These are phyloP conservation scores for Dysmachus trigonus DNA, from an alignment of 2,888 invertebrate species.

Conservation along the genomic window DNA sequence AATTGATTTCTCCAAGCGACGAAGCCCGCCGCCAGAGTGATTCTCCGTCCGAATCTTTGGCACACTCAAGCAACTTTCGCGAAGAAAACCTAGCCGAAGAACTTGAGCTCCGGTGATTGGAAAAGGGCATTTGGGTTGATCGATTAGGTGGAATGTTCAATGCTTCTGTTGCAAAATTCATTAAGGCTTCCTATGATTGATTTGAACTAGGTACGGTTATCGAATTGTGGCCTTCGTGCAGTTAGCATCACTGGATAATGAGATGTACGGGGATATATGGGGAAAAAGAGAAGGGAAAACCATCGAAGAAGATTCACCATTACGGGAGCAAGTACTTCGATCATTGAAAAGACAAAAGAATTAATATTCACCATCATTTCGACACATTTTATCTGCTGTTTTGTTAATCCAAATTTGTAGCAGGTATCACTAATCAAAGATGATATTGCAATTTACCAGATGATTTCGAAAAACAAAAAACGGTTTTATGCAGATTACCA, in stretches of 20 bases:
- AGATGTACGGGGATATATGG: background rate
- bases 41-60: background rate
- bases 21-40: background rate
- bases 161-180: background rate
- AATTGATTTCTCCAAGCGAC: background rate
- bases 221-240: background rate
- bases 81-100: background rate
- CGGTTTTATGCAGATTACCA: background rate
- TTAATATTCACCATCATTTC: background rate
- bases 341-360: background rate
- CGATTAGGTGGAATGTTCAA: background rate
- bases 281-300: background rate
- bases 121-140: background rate
- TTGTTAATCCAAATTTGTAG: background rate
- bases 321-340: background rate
- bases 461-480: background rate
- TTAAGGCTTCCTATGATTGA: background rate
- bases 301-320: background rate
- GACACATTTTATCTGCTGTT: background rate
- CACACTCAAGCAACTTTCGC: background rate
- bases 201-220: background rate
- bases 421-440: background rate
- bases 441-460: background rate
- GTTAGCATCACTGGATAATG: background rate
- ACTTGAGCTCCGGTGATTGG: background rate